phyloP scores from a whole-genome alignment of 2,797 vertebrate species.

The Typhlichthys eigenmanni region DNA sequence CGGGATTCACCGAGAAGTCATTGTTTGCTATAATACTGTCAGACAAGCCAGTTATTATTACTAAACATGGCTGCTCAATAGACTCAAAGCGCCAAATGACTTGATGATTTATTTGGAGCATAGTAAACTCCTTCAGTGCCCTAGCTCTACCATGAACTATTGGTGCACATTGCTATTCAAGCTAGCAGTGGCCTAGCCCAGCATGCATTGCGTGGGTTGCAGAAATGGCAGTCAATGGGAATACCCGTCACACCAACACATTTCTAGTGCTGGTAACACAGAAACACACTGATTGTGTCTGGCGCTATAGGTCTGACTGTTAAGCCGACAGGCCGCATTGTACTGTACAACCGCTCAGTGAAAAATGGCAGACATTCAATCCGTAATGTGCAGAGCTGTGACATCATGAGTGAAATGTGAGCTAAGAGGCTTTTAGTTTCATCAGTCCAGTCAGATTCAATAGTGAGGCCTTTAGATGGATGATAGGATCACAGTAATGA shows the following conservation, averaged over 20 bases:
- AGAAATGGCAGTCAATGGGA: no score
- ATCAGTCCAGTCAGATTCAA: constrained; percentile 21
- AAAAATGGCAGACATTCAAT: no score
- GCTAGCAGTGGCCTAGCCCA: constrained; percentile 5
- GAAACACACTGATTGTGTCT: no score
- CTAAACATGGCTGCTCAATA: constrained; percentile 28
- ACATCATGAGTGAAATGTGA: neutral
- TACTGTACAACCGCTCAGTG: no score
- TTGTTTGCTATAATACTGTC: constrained; percentile 48
- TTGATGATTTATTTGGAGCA: constrained; percentile 18
- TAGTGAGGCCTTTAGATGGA: neutral
- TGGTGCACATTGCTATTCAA: neutral
- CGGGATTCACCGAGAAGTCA: constrained; percentile 45
- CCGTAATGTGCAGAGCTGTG: no score
- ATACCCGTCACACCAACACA: no score
- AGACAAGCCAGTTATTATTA: neutral
- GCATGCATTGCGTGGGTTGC: no score
- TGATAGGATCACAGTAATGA: neutral
- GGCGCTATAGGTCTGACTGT: no score
- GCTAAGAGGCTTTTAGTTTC: constrained; percentile 6
- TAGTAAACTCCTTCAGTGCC: constrained; percentile 10
- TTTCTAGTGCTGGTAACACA: no score
- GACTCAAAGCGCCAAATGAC: constrained; percentile 23
- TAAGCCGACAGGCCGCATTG: no score
- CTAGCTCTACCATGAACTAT: constrained; percentile 30